Evolutionary conservation across 2,888 invertebrate species (phyloP).

Genomic region (Erebia aethiops): DNA sequence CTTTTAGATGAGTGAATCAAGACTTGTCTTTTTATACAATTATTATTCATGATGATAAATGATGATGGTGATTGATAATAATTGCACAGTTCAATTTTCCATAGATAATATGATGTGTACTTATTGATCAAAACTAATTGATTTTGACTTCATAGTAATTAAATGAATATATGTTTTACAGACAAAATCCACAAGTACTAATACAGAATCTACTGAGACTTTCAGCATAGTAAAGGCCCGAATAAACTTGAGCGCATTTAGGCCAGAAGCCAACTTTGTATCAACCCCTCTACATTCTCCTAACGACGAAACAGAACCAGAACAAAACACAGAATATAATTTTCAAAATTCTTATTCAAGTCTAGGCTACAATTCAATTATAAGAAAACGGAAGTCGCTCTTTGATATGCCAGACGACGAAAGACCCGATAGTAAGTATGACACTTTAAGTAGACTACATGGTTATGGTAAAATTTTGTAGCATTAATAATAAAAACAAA

Average conservation of each 20-base stretch:
- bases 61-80: no score
- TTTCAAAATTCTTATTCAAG: constrained; percentile 50
- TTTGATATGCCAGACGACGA: constrained; percentile 44
- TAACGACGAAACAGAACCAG: constrained; percentile 48
- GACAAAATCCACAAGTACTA: constrained; percentile 47
- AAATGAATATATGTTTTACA: constrained; percentile 40
- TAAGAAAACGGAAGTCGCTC: constrained; percentile 60
- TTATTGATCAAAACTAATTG: not conserved
- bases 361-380: constrained; percentile 49
- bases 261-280: constrained; percentile 49
- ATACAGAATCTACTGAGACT: constrained; percentile 48
- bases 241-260: constrained; percentile 46
- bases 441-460: not conserved
- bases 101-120: no score
- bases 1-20: no score
- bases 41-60: no score
- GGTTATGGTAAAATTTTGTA: not conserved
- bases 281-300: constrained; percentile 49
- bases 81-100: no score
- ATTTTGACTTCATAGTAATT: not conserved
- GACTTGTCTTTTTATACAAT: no score
- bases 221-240: constrained; percentile 49
- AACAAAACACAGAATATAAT: constrained; percentile 45
- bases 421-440: constrained; percentile 31
- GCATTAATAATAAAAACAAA: not conserved